phyloP scores from a whole-genome alignment of 2,888 invertebrate species.

The Zhengitettix transpicula region DNA sequence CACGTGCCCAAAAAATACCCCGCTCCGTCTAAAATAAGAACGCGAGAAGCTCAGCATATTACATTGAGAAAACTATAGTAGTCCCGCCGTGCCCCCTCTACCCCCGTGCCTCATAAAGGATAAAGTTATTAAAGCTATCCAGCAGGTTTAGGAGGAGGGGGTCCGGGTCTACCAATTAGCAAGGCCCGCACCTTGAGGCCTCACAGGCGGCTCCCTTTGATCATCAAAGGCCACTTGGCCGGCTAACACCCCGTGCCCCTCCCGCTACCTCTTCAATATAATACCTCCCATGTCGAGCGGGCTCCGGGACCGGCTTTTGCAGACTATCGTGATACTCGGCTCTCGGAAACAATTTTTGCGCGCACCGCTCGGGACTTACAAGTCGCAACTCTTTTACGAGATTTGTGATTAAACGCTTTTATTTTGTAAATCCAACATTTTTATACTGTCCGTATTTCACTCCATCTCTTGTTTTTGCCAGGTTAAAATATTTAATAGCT shows the following conservation, averaged over 20 bases:
- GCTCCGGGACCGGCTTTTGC: not conserved
- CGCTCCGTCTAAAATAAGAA: not conserved
- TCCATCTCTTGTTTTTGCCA: too few relatives aligned
- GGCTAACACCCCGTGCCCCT: not conserved
- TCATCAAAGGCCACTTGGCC: slow-evolving; percentile 1
- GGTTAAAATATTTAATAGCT: too few relatives aligned
- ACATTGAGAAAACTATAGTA: not conserved
- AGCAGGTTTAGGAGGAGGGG: not conserved
- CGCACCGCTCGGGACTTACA: too few relatives aligned
- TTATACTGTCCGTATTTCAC: too few relatives aligned
- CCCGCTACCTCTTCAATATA: not conserved
- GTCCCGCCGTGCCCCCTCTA: not conserved
- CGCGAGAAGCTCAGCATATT: not conserved
- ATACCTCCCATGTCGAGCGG: slow-evolving; percentile 5
- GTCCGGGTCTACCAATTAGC: slow-evolving; percentile 8
- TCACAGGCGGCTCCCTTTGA: slow-evolving; percentile 7
- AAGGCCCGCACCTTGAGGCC: slow-evolving; percentile 4
- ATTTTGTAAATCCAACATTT: too few relatives aligned
- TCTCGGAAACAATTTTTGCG: too few relatives aligned
- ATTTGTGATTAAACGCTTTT: too few relatives aligned
- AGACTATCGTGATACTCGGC: not conserved
- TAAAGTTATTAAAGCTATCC: slow-evolving; percentile 11
- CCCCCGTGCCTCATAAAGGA: slow-evolving; percentile 9
- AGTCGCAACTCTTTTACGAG: too few relatives aligned
- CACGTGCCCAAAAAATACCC: not conserved